Evolutionary conservation across 2,113 vertebrate genomes (phyloP).

Genomic region (Perognathus longimembris): DNA sequence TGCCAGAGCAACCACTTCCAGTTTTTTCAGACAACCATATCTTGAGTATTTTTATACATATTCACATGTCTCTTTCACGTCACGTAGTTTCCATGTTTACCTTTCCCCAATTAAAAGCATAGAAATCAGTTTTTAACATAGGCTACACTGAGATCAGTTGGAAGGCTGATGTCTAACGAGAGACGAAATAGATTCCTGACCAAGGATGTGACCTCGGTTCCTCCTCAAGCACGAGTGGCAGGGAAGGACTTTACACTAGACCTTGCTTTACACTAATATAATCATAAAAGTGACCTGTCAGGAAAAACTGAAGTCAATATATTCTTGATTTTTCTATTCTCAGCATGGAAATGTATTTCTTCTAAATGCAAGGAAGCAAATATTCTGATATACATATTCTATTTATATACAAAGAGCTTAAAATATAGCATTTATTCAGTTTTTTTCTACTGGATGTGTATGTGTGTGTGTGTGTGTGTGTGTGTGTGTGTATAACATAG

Average conservation of each 20-base stretch:
- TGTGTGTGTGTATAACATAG: no score
- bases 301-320: neutral
- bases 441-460: neutral
- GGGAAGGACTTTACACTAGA: constrained; percentile 39
- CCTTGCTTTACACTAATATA: neutral
- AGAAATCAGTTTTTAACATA: neutral
- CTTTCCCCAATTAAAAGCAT: constrained; percentile 10
- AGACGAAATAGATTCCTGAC: neutral
- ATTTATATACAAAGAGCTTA: neutral
- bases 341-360: neutral
- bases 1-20: neutral
- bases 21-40: neutral
- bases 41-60: neutral
- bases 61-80: neutral
- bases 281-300: neutral
- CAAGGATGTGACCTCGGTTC: neutral
- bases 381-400: neutral
- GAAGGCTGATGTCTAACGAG: constrained; percentile 34
- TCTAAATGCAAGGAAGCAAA: neutral
- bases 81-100: neutral
- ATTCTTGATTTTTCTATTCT: constrained; percentile 2
- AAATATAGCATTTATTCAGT: neutral
- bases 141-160: neutral
- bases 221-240: neutral
- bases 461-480: no score